Conservation (phyloP, 2,888 invertebrate species). For the Hydropsyche betteni region DNA sequence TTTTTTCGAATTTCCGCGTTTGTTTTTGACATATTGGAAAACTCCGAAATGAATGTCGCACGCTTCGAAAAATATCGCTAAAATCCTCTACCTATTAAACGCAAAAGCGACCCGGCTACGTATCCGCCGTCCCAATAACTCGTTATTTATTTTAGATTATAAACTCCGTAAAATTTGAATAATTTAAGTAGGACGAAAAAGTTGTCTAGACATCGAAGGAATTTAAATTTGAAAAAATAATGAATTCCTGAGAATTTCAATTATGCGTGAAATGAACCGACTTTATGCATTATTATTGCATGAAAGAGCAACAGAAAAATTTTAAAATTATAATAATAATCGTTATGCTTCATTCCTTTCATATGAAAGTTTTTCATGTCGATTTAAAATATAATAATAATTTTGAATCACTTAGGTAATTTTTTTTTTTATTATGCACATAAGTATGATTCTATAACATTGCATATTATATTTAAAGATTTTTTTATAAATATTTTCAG, state of each 20-base stretch:
- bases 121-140: background rate
- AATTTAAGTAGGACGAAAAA: background rate
- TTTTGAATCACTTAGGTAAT: too few species aligned
- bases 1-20: conserved; percentile 4
- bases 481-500: too few species aligned
- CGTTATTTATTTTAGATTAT: background rate
- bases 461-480: too few species aligned
- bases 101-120: background rate
- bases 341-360: too few species aligned
- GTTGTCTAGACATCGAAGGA: background rate
- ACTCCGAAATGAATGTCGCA: conserved; percentile 27
- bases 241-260: background rate
- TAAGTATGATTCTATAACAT: too few species aligned
- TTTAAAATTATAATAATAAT: too few species aligned
- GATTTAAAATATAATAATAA: too few species aligned
- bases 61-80: conserved; percentile 12
- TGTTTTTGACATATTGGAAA: conserved; percentile 30
- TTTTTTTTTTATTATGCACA: too few species aligned
- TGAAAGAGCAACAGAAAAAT: too few species aligned
- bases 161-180: background rate
- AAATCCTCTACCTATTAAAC: conserved; percentile 9
- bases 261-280: too few species aligned
- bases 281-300: too few species aligned
- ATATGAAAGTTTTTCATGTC: too few species aligned
- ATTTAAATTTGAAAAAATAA: background rate